phyloP scores from a whole-genome alignment of 2,888 invertebrate genomes.

The Ochropacha duplaris region DNA sequence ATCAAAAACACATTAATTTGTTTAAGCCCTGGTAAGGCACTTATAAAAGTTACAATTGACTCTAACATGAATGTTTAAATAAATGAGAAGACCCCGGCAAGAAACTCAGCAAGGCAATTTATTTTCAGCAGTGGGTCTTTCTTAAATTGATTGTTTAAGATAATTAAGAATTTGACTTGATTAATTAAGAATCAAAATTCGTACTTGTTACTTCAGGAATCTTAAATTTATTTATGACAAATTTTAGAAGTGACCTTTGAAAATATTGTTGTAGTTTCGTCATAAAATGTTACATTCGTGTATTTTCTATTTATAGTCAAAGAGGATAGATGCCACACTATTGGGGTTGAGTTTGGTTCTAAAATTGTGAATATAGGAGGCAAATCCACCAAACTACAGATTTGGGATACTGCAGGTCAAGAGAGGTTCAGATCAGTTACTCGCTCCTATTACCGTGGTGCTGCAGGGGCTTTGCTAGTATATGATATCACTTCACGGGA shows the following conservation, averaged over 20 bases:
- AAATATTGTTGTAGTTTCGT: neutral
- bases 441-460: slow-evolving; percentile 92
- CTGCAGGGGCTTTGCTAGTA: slow-evolving; percentile 95
- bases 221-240: neutral
- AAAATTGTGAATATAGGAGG: slow-evolving; percentile 92
- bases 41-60: too few relatives aligned
- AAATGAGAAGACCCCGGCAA: too few relatives aligned
- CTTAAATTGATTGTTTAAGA: too few relatives aligned
- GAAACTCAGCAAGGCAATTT: too few relatives aligned
- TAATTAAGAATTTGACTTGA: too few relatives aligned
- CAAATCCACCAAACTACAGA: slow-evolving; percentile 91
- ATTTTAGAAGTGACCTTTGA: too few relatives aligned
- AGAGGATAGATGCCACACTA: slow-evolving; percentile 92
- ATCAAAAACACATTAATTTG: too few relatives aligned
- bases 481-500: slow-evolving; percentile 95
- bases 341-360: slow-evolving; percentile 94
- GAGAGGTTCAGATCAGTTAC: slow-evolving; percentile 98
- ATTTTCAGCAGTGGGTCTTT: too few relatives aligned
- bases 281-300: neutral
- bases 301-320: slow-evolving; percentile 83
- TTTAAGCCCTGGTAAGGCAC: too few relatives aligned
- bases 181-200: too few relatives aligned
- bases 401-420: slow-evolving; percentile 97
- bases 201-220: too few relatives aligned
- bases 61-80: too few relatives aligned